Percentiles rank a stretch among this genome's conserved stretches.
Evolutionary conservation across 2,797 vertebrate genomes (phyloP).

Genomic region (Parotocinclus haroldoi): DNA sequence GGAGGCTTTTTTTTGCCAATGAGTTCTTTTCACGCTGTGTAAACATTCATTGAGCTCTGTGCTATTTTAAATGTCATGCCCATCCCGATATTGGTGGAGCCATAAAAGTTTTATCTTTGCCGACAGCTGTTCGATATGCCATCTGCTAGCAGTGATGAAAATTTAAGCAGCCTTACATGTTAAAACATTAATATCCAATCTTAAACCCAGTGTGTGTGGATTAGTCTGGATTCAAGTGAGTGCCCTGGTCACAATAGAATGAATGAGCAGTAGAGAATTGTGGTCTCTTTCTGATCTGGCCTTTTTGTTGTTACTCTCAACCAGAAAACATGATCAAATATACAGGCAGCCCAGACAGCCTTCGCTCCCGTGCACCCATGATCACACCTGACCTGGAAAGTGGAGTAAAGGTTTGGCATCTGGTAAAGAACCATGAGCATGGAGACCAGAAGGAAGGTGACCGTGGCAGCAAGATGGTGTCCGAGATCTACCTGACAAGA

Average conservation of each 20-base stretch:
- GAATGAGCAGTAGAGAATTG: neutral
- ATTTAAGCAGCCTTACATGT: slow-evolving; percentile 60
- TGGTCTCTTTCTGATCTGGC: neutral
- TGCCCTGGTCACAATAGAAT: neutral
- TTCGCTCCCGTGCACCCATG: slow-evolving; percentile 95
- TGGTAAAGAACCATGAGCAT: slow-evolving; percentile 98
- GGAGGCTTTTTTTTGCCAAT: slow-evolving; percentile 54
- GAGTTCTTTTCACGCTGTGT: slow-evolving; percentile 69
- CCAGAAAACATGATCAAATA: slow-evolving; percentile 98
- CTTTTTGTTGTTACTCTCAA: slow-evolving; percentile 6
- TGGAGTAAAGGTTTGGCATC: slow-evolving; percentile 94
- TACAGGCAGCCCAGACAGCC: slow-evolving; percentile 95
- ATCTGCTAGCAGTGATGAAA: slow-evolving; percentile 61
- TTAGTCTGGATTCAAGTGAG: slow-evolving; percentile 12
- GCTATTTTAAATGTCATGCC: slow-evolving; percentile 72
- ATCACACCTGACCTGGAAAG: slow-evolving; percentile 96
- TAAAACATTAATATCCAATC: slow-evolving; percentile 71
- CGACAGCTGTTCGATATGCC: slow-evolving; percentile 73
- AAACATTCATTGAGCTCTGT: slow-evolving; percentile 71
- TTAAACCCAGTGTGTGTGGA: slow-evolving; percentile 46
- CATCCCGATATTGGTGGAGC: slow-evolving; percentile 62
- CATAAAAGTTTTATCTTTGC: slow-evolving; percentile 73
- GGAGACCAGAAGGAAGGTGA: slow-evolving; percentile 97
- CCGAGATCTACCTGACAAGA: slow-evolving; percentile 95
- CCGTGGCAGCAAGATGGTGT: slow-evolving; percentile 98